Percentiles rank a stretch among this genome's conserved stretches.
These are phyloP conservation scores for Sisyra nigra DNA, from an alignment of 2,888 invertebrate genomes.

Conservation along the genomic window DNA sequence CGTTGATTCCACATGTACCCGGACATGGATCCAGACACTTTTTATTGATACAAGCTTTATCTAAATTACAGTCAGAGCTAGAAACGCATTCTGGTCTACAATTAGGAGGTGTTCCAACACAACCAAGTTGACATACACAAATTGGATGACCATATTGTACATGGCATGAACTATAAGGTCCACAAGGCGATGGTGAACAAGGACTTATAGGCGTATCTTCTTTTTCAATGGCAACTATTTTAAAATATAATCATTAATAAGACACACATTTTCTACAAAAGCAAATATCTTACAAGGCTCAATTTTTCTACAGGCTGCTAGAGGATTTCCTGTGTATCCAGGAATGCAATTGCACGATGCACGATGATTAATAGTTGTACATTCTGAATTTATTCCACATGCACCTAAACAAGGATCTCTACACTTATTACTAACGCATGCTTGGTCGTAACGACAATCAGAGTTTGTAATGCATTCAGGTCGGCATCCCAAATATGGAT, in stretches of 20 bases:
- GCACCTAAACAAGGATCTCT: conserved; percentile 61
- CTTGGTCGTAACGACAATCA: conserved; percentile 52
- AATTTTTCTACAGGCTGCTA: conserved; percentile 37
- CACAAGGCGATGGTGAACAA: conserved; percentile 63
- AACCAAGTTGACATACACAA: conserved; percentile 58
- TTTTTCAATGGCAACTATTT: conserved; percentile 20
- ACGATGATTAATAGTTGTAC: conserved; percentile 57
- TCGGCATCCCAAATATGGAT: conserved; percentile 62
- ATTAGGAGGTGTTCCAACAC: conserved; percentile 56
- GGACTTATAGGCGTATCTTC: conserved; percentile 38
- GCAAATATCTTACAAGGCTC: conserved; percentile 20
- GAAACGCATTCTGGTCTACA: conserved; percentile 66
- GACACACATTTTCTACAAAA: not conserved
- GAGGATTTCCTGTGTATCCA: conserved; percentile 56
- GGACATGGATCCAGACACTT: conserved; percentile 65
- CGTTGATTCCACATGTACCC: conserved; percentile 60
- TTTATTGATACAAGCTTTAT: conserved; percentile 60
- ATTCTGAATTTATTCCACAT: conserved; percentile 63
- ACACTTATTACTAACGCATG: conserved; percentile 66
- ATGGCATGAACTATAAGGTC: conserved; percentile 60
- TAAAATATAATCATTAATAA: conserved; percentile 8
- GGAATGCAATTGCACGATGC: conserved; percentile 60
- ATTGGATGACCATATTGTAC: conserved; percentile 54
- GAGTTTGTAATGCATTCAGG: conserved; percentile 69
- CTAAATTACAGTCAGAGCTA: conserved; percentile 59